Conservation (phyloP, 2,113 vertebrate species). For the Paratilapia polleni region DNA sequence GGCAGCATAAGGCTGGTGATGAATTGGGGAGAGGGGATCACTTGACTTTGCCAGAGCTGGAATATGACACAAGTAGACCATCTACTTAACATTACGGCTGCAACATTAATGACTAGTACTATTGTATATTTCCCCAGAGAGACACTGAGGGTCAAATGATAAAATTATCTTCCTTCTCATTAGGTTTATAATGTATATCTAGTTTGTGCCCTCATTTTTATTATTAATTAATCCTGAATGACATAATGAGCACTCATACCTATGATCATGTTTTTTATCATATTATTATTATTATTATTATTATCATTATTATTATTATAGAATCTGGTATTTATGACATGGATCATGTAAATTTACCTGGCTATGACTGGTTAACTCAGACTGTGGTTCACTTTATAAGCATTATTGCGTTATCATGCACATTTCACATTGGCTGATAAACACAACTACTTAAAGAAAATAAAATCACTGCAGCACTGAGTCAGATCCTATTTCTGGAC, state of each 20-base stretch:
- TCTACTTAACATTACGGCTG: conserved; percentile 77
- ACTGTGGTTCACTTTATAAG: background rate
- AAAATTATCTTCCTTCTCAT: conserved; percentile 74
- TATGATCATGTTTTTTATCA: conserved; percentile 13
- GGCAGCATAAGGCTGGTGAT: conserved; percentile 59
- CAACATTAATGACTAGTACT: conserved; percentile 76
- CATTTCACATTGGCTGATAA: conserved; percentile 14
- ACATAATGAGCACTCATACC: conserved; percentile 68
- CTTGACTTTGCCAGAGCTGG: conserved; percentile 76
- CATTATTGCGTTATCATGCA: background rate
- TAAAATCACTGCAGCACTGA: conserved; percentile 27
- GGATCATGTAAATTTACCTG: background rate
- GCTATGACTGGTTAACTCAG: conserved; percentile 11
- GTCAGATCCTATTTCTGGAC: conserved; percentile 36
- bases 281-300: conserved; percentile 6
- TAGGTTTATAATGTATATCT: conserved; percentile 72
- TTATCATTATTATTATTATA: background rate
- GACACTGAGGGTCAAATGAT: conserved; percentile 70
- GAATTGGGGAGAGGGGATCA: conserved; percentile 66
- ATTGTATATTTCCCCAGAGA: conserved; percentile 73
- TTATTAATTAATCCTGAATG: conserved; percentile 75
- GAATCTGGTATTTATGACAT: background rate
- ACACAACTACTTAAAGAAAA: conserved; percentile 32
- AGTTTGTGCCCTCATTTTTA: conserved; percentile 72
- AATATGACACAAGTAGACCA: conserved; percentile 79